A percentile compares a stretch with the other conserved stretches of the same genome.
Evolutionary conservation across 2,888 invertebrate species (phyloP).

Genomic region (Nasonia oneida): DNA sequence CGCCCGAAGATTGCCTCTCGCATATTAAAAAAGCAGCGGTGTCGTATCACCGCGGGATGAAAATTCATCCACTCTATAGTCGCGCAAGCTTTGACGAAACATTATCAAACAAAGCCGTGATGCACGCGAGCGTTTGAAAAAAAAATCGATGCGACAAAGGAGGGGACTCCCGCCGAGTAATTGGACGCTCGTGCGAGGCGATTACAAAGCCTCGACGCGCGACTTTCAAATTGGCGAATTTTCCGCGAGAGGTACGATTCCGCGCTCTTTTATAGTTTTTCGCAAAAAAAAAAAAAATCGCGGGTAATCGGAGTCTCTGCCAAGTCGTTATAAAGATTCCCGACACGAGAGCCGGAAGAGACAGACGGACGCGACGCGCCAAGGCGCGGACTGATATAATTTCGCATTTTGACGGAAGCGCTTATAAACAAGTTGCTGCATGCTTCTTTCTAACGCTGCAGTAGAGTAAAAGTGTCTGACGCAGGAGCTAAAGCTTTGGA

Average conservation of each 20-base stretch:
- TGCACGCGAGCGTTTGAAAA: neutral
- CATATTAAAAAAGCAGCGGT: neutral
- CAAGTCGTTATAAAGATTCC: constrained; percentile 24
- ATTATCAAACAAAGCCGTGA: constrained; percentile 15
- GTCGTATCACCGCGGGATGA: neutral
- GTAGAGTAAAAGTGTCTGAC: neutral
- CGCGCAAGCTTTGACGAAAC: neutral
- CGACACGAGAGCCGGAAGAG: constrained; percentile 30
- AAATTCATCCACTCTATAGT: neutral
- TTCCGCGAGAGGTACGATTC: neutral
- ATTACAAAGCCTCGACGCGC: neutral
- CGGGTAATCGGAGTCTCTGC: constrained; percentile 23
- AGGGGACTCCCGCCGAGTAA: neutral
- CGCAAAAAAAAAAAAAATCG: neutral
- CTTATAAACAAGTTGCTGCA: constrained; percentile 25
- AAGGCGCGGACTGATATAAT: constrained; percentile 33
- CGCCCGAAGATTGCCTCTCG: neutral
- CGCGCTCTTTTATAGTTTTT: too few relatives aligned
- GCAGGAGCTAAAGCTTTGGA: neutral
- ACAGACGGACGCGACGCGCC: constrained; percentile 32
- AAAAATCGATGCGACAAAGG: neutral
- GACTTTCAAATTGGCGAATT: constrained; percentile 36
- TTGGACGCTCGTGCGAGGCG: neutral
- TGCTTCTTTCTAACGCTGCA: neutral
- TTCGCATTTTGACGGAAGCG: constrained; percentile 11